Evolutionary conservation across 2,113 vertebrate genomes (phyloP), one percentile per base, ranked within the genome.

Genomic region (Uria aalge): DNA sequence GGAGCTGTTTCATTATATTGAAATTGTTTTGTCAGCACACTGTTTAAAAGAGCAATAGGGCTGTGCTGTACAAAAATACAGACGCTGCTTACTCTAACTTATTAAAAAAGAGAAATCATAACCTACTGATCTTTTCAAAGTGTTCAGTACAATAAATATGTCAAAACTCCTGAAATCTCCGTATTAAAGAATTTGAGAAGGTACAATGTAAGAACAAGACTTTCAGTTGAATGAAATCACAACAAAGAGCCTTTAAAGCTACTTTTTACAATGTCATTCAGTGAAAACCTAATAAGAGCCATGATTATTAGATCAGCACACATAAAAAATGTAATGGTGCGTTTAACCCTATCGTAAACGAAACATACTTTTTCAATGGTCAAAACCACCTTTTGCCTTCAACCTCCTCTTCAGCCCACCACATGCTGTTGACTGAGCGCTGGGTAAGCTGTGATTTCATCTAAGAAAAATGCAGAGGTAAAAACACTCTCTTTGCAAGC

Each of bases 21-120:
- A 90, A 96, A 93, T 62, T 76, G 93, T 94, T 96, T 93, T 93
- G 78, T 96, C 92, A 95, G 85, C 90, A 93, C 18, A 41, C 41
- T 64, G 34, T 56, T 94, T 82, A 69, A 64, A 75, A 90, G 57
- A 94, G 78, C 87, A 90, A 64, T 91, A 75, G 57, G 87, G 36
- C 29, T 90, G 50, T 50, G 71, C 57, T 83, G 45, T 18, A 91
- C 45, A 73, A 82, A 96, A 78, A 72, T 50, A 91, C 6, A 7
- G 88, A 79, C 57, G 50, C 20, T 38, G 48, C 67, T 93, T 79
- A 62, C 53, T 57, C 13, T 26, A 56, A 79, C 57, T 88, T 83
- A 85, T n/a, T 82, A 57, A 92, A 88, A 85, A 66, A 66, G 40
- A 91, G 66, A 72, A 92, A 90, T 19, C 53, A 57, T 27, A 79